Conservation (phyloP, 2,888 invertebrate genomes). For the Ennomos erosarius region DNA sequence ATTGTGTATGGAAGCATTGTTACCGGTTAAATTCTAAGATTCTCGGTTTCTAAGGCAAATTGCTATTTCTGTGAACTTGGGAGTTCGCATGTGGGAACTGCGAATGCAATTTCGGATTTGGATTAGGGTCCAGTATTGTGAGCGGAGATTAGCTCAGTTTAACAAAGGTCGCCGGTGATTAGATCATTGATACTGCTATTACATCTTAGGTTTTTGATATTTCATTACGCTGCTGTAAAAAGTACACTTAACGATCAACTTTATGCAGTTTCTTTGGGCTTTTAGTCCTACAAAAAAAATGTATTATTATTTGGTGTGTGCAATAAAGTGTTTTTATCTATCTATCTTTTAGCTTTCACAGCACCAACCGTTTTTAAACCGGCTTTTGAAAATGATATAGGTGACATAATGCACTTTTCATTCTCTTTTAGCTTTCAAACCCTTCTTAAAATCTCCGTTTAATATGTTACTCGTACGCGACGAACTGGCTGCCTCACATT, state of each 20-base stretch:
- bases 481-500: neutral
- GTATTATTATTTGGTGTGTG: too few relatives aligned
- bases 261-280: neutral
- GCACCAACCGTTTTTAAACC: too few relatives aligned
- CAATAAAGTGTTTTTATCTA: too few relatives aligned
- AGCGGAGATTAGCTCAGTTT: slow-evolving; percentile 33
- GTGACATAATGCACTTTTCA: too few relatives aligned
- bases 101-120: slow-evolving; percentile 68
- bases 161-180: slow-evolving; percentile 31
- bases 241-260: slow-evolving; percentile 6
- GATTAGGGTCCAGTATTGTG: slow-evolving; percentile 50
- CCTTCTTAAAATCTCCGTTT: too few relatives aligned
- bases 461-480: neutral
- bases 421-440: neutral
- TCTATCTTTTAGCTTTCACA: too few relatives aligned
- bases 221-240: slow-evolving; percentile 3
- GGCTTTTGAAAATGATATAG: too few relatives aligned
- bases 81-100: slow-evolving; percentile 73
- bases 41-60: slow-evolving; percentile 65
- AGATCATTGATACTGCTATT: slow-evolving; percentile 40
- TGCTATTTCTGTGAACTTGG: slow-evolving; percentile 63
- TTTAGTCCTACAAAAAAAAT: too few relatives aligned
- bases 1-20: slow-evolving; percentile 71
- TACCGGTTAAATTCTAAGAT: slow-evolving; percentile 67
- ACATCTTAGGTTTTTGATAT: slow-evolving; percentile 15